Base-by-base conservation (phyloP, 1,140 invertebrate genomes). In the Bombus pyrosoma region DNA sequence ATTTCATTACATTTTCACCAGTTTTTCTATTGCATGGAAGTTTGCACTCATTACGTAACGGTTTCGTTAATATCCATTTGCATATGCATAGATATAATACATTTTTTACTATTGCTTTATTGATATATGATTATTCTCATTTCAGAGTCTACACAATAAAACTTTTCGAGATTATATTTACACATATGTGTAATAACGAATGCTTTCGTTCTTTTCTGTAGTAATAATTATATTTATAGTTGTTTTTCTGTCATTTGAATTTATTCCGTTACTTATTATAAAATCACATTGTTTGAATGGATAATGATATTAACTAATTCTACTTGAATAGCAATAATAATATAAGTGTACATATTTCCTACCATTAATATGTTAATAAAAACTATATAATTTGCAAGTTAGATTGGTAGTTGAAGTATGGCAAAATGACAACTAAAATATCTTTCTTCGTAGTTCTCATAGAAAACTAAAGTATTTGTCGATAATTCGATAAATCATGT, bases 1-100 rank as follows among this genome's bases (percentile, higher is more conserved):
- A 73, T 85, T 81, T 83, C 28, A 64, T 77, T 64, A 32, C 39
- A 83, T 76, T 81, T 85, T 86, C 18, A 85, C 25, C 34, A 28
- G 57, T 13, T 73, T 66, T 83, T 66, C 39, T 62, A 62, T 47
- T 1, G 13, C 12, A 68, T 59, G 34, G 22, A 76, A 13, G 25
- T 43, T 69, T 34, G 6, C 5, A 39, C 10, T 62, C 5, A 68
- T 71, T 84, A 37, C 39, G 4, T 85, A 72, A 72, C 6, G 8
- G n/a, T 64, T 72, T 53, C 6, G 53, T 66, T 28, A 43, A 71
- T n/a, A n/a, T 41, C 8, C 1, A 4, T 34, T 22, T 6, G 0
- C 4, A 5, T 41, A 8, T 32, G 18, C 22, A 22, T 12, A 28
- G 18, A 43, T 62, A 43, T 28, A 57, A 62, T 2, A 8, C 10